Percentiles rank a stretch among this genome's conserved stretches.
Conservation (phyloP, 2,888 invertebrate genomes). For the Amaurobius ferox region DNA sequence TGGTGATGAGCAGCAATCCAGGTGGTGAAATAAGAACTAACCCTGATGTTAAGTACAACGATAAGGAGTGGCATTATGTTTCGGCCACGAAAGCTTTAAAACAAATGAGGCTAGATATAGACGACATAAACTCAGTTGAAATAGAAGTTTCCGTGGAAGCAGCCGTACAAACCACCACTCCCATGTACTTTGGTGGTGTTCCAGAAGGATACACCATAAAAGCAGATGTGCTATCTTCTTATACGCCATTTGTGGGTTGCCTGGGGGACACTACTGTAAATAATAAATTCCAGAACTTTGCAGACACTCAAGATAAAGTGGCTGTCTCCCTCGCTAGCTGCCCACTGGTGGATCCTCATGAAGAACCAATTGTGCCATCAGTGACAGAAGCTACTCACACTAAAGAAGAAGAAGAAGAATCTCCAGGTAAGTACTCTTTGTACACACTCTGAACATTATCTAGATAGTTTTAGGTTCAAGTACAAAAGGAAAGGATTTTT, state of each 20-base stretch:
- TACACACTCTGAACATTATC: no score
- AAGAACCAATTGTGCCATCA: not conserved
- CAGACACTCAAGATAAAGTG: slow-evolving; percentile 81
- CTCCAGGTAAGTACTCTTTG: not conserved
- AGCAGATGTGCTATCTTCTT: slow-evolving; percentile 79
- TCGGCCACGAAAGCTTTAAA: slow-evolving; percentile 86
- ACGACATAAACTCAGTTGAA: slow-evolving; percentile 86
- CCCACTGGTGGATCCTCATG: slow-evolving; percentile 76
- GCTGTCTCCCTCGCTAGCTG: slow-evolving; percentile 75
- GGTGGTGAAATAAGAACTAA: slow-evolving; percentile 81
- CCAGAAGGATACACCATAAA: slow-evolving; percentile 79
- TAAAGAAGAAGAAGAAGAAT: not conserved
- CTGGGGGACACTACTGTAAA: slow-evolving; percentile 95
- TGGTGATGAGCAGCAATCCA: slow-evolving; percentile 83
- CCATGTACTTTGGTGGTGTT: slow-evolving; percentile 78
- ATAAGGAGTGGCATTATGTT: slow-evolving; percentile 96
- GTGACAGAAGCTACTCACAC: not conserved
- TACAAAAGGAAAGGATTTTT: no score
- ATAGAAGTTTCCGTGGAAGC: slow-evolving; percentile 55
- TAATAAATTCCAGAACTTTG: slow-evolving; percentile 87
- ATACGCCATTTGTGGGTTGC: slow-evolving; percentile 88
- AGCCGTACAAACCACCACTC: slow-evolving; percentile 83
- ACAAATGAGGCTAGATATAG: slow-evolving; percentile 86
- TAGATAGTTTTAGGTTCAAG: no score
- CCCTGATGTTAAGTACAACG: slow-evolving; percentile 83